Percentiles rank a stretch among this genome's conserved stretches.
Conservation (phyloP, 2,113 vertebrate genomes). For the Recurvirostra avosetta region DNA sequence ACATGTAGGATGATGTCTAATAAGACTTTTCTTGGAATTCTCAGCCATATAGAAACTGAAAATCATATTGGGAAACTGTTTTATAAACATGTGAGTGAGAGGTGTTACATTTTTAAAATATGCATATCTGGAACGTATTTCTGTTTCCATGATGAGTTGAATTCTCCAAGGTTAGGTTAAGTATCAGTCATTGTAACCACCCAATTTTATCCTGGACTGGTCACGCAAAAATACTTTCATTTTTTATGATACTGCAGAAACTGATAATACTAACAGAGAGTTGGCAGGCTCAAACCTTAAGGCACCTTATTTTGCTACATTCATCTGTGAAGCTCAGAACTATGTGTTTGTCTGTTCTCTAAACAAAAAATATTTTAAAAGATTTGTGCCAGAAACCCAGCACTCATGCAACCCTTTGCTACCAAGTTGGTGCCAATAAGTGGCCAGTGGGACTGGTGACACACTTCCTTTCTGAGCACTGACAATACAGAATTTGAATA, state of each 20-base stretch:
- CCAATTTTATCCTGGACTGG: background rate
- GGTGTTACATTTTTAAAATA: background rate
- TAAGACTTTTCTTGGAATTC: background rate
- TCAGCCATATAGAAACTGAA: background rate
- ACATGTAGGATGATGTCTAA: background rate
- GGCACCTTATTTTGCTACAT: background rate
- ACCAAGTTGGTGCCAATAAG: background rate
- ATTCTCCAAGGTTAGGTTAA: background rate
- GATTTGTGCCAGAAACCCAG: background rate
- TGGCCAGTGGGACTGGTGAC: background rate
- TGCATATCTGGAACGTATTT: background rate
- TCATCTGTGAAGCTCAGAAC: background rate
- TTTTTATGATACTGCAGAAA: background rate
- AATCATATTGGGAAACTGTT: background rate
- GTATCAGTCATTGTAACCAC: background rate
- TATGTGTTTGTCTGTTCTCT: background rate
- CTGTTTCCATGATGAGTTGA: background rate
- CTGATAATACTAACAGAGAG: background rate
- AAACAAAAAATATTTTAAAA: background rate
- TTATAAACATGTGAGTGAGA: background rate
- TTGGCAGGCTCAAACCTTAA: background rate
- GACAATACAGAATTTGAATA: background rate
- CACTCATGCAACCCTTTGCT: background rate
- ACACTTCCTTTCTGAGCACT: constrained; percentile 9
- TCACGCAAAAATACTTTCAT: background rate